Conservation (phyloP, 2,113 vertebrate genomes). For the Cettia cetti region DNA sequence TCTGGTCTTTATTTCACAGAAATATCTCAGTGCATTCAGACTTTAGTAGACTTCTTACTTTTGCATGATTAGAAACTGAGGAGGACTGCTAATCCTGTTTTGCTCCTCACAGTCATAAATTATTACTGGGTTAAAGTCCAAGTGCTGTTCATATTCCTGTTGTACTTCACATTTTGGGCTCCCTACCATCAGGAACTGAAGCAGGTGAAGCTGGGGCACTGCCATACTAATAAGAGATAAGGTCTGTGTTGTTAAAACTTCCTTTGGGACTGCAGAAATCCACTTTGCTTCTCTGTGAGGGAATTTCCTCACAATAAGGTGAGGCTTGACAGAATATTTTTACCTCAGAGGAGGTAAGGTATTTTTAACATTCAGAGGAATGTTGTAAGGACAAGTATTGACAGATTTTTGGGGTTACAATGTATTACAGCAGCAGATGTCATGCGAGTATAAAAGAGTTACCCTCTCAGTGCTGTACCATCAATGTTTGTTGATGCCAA, state of each 20-base stretch:
- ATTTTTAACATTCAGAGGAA: too few species aligned
- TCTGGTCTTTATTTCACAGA: background rate
- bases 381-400: background rate
- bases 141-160: background rate
- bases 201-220: background rate
- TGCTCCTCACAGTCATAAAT: background rate
- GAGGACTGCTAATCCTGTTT: background rate
- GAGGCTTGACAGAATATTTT: background rate
- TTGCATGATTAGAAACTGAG: background rate
- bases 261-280: background rate
- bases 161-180: background rate
- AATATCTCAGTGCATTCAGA: background rate
- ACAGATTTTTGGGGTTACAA: background rate
- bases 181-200: background rate
- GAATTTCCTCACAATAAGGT: background rate
- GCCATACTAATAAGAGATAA: background rate
- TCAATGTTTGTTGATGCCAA: background rate
- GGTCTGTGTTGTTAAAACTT: background rate
- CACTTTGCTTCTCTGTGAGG: background rate
- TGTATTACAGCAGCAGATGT: background rate
- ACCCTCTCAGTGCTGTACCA: background rate
- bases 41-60: background rate
- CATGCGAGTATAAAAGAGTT: background rate
- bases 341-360: background rate
- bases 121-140: background rate